Evolutionary conservation across 1,140 invertebrate genomes (phyloP).

Genomic region (Ruditapes philippinarum): DNA sequence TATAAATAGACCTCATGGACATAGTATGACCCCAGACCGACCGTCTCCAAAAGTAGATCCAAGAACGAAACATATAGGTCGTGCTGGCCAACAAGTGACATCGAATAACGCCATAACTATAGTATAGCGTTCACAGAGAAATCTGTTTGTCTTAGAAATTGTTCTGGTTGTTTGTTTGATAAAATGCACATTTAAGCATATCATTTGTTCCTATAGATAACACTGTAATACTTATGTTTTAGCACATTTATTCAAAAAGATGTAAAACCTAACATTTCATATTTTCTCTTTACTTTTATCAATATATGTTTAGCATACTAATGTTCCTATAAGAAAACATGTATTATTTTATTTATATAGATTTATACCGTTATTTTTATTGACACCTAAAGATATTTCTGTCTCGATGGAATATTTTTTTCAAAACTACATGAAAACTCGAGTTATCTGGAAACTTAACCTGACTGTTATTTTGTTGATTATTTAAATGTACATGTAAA

Average conservation of each 20-base stretch:
- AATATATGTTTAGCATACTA: not conserved
- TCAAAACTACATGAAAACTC: too few species aligned
- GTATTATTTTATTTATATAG: not conserved
- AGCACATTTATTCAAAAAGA: not conserved
- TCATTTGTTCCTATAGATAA: not conserved
- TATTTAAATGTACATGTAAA: too few species aligned
- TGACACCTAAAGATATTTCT: too few species aligned
- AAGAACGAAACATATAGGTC: constrained; percentile 27
- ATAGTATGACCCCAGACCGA: not conserved
- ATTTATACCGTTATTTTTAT: too few species aligned
- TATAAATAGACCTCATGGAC: not conserved
- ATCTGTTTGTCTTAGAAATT: not conserved
- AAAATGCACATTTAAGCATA: constrained; percentile 18
- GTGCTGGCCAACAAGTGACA: constrained; percentile 26
- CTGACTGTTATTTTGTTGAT: too few species aligned
- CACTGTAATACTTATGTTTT: not conserved
- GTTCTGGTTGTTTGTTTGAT: not conserved
- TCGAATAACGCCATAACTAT: constrained; percentile 66
- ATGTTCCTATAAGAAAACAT: not conserved
- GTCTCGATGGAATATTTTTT: too few species aligned
- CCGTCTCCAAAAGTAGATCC: constrained; percentile 21
- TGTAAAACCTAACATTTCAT: not conserved
- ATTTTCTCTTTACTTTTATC: not conserved
- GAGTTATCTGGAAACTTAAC: too few species aligned
- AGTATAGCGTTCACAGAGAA: constrained; percentile 34